Conservation (phyloP, 2,888 invertebrate genomes). For the Nemoura dubitans region DNA sequence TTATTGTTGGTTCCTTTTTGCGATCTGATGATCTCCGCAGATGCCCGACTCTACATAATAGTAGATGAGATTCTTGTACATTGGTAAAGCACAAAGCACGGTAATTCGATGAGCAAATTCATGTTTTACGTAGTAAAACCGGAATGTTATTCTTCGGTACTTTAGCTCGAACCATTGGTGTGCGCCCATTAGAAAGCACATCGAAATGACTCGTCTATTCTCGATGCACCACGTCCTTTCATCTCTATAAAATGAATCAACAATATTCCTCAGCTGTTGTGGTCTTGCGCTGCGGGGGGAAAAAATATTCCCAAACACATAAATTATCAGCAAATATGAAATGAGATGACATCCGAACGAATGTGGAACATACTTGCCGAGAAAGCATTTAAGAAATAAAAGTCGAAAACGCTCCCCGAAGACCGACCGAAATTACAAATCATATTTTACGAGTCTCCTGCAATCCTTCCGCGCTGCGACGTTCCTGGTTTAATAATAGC, state of each 20-base stretch:
- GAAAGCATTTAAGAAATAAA: background rate
- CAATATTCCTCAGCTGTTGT: background rate
- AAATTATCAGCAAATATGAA: conserved; percentile 33
- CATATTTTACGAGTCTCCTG: background rate
- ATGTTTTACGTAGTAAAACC: background rate
- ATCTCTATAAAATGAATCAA: conserved; percentile 13
- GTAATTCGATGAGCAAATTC: background rate
- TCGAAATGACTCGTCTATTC: background rate
- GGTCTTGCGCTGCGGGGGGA: background rate
- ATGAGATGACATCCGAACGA: conserved; percentile 31
- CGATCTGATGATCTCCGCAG: no score
- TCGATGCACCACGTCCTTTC: background rate
- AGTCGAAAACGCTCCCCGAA: background rate
- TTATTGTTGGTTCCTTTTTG: no score
- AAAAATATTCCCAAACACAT: conserved; percentile 9
- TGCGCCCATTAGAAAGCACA: background rate
- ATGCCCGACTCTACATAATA: no score
- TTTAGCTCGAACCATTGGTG: background rate
- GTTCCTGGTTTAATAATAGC: background rate
- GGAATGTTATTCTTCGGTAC: background rate
- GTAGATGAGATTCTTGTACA: no score
- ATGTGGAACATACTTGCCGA: conserved; percentile 4
- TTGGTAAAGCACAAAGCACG: background rate
- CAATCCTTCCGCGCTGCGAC: background rate
- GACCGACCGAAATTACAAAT: background rate